Conservation (phyloP, 2,797 vertebrate species). For the Poeciliopsis presidionis region DNA sequence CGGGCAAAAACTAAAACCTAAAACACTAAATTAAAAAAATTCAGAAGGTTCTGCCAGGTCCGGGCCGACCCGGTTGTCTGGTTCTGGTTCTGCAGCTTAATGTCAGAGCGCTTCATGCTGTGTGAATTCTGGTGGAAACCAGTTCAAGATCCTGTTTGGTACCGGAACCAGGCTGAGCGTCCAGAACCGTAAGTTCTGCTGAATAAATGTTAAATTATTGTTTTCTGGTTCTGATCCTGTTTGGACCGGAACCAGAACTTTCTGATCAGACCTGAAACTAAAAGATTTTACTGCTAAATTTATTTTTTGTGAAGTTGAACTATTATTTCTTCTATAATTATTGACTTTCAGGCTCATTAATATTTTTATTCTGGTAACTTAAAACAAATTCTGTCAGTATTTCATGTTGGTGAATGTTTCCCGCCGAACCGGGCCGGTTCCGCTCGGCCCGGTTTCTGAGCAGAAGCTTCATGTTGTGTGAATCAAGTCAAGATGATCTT, state of each 20-base stretch:
- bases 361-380: no score
- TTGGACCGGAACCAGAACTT: no score
- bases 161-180: background rate
- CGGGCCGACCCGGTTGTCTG: background rate
- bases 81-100: background rate
- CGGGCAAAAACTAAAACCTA: background rate
- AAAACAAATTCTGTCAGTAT: background rate
- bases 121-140: conserved; percentile 9
- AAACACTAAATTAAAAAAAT: background rate
- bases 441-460: background rate
- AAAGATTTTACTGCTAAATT: no score
- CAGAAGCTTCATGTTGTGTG: background rate
- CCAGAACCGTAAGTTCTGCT: background rate
- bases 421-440: background rate
- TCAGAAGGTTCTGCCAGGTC: background rate
- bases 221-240: no score
- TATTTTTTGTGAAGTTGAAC: no score
- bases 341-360: no score
- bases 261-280: no score
- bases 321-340: no score
- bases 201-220: no score
- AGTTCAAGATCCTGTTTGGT: background rate
- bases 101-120: background rate
- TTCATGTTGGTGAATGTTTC: background rate
- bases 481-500: background rate